These are phyloP conservation scores for Adelosebastes latens DNA, from an alignment of 2,797 vertebrate genomes.

Conservation along the genomic window DNA sequence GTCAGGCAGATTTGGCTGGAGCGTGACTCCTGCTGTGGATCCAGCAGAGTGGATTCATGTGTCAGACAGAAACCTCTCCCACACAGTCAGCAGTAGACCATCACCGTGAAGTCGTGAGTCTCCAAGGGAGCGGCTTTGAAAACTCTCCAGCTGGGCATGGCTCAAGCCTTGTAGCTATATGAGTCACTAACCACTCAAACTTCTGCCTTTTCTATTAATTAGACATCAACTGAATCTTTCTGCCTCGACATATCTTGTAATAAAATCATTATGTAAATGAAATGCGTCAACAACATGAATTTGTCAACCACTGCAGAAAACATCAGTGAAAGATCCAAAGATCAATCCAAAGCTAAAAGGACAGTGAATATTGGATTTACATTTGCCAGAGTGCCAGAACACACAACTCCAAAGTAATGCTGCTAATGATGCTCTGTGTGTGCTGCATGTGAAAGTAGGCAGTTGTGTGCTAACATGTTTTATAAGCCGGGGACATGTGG, in stretches of 20 bases:
- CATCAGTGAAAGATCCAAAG: not conserved
- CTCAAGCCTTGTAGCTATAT: slow-evolving; percentile 24
- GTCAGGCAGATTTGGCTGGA: slow-evolving; percentile 7
- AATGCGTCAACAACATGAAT: not conserved
- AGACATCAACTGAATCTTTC: slow-evolving; percentile 12
- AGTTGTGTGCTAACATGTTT: not conserved
- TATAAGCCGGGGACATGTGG: not conserved
- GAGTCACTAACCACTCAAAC: slow-evolving; percentile 49
- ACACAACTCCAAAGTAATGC: not conserved
- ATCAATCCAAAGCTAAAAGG: not conserved
- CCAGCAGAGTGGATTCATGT: slow-evolving; percentile 26
- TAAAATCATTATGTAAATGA: slow-evolving; percentile 33
- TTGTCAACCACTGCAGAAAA: not conserved
- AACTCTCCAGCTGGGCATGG: slow-evolving; percentile 20
- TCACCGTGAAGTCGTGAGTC: slow-evolving; percentile 27
- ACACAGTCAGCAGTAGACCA: slow-evolving; percentile 15
- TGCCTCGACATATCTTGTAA: not conserved
- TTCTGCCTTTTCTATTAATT: slow-evolving; percentile 36
- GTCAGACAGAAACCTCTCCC: slow-evolving; percentile 37
- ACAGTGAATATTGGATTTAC: slow-evolving; percentile 18
- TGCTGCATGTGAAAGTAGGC: not conserved
- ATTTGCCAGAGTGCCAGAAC: slow-evolving; percentile 25
- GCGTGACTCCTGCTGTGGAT: slow-evolving; percentile 30
- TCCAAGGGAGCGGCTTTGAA: slow-evolving; percentile 40
- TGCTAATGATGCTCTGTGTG: not conserved